Evolutionary conservation across 1,140 invertebrate genomes (phyloP), one percentile per base, ranked within the genome.

Genomic region (Hyles euphorbiae): DNA sequence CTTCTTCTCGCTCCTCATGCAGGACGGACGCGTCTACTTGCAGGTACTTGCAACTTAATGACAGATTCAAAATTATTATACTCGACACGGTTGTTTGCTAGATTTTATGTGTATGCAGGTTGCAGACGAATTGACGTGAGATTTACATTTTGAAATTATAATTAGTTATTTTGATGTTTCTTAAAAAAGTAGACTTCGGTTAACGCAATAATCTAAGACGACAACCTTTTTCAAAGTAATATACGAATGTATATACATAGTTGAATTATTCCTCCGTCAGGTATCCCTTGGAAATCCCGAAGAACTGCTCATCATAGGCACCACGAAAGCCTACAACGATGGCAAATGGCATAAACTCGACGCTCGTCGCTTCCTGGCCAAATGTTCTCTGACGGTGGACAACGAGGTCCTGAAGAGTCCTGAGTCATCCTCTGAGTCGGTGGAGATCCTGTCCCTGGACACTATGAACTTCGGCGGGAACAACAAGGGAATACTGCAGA

Each of bases 391-490:
- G 0, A 93, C 91, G 59, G 91, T 98, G 0, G 94, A 96, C 65
- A 90, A 90, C n/a, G 81, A 90, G 76, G 91, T 22, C 58, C 71
- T 65, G 62, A 83, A 60, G 70, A 81, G 22, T 22, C 22, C 47
- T 68, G 90, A 78, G 61, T 83, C 59, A 11, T 67, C 12, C 60
- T 89, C 83, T 61, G 78, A 51, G 65, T 70, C 59, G 68, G 72
- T 72, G 78, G 87, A 70, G 64, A 96, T 76, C 74, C 90, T 7
- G 81, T 91, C 47, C 81, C 90, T 53, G 91, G 95, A 74, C 81
- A 93, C 76, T 10, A 94, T 99, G 71, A 98, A 95, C 83, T 94
- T 99, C 66, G 98, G 98, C 62, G 98, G 97, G 2, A 95, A 94
- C 83, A 90, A 91, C n/a, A 94, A 94, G 68, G 87, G 90, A 32